Base-by-base conservation (phyloP, 2,797 vertebrate species). In the Pelodytes ibericus region DNA sequence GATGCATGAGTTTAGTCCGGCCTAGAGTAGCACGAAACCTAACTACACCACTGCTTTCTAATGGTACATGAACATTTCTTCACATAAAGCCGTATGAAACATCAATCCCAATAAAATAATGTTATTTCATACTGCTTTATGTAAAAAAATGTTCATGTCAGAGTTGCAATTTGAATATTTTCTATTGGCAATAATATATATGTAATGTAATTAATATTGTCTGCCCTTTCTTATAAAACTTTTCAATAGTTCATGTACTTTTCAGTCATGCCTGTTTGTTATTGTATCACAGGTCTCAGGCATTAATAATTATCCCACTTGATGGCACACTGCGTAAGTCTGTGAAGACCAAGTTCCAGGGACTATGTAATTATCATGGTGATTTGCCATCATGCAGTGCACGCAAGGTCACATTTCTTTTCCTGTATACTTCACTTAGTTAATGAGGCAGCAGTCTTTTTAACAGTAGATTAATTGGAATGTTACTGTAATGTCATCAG, bases 391-490 rank as follows among this genome's bases (percentile, higher is more conserved):
- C 56, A 16, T 51, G 24, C 41, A 51, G 56, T 24, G 39, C 49
- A 27, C n/a, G 47, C 57, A 56, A 63, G 74, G 74, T 75, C 74
- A 30, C 16, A 4, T 30, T 56, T 31, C 18, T 49, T 39, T 51
- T 49, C 53, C 39, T 70, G 57, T 33, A 63, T 24, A 31, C 59
- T 49, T 49, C 74, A 70, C 30, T 62, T 70, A 29, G 57, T 53
- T 75, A 76, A 76, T 76, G 66, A 76, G 74, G 25, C 66, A n/a
- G 74, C 25, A 41, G 25, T 61, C 58, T 53, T 63, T 44, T 69
- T 70, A 76, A 41, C 74, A 44, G 31, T 22, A 16, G 30, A 51
- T 76, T 57, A 36, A 76, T 57, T 70, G 49, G 44, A 29, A n/a
- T 63, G 53, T 53, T 27, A 70, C 53, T 16, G 44, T 56, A 62